A percentile compares a stretch with the other conserved stretches of the same genome.
These are phyloP conservation scores for Hucho hucho DNA, from an alignment of 2,113 vertebrate genomes.

Conservation along the genomic window DNA sequence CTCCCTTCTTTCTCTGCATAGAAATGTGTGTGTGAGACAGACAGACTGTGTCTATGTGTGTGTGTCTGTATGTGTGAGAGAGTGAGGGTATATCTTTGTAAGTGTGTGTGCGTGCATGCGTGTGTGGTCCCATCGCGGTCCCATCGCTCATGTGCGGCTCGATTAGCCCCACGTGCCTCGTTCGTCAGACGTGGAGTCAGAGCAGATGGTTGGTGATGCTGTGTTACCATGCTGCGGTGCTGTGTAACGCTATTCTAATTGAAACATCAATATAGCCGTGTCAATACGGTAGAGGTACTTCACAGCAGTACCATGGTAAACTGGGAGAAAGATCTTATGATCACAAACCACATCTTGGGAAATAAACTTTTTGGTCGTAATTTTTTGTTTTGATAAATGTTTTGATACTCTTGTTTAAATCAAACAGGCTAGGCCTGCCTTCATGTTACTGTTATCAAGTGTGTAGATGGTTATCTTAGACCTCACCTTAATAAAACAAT, in stretches of 20 bases:
- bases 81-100: slow-evolving; percentile 25
- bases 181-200: slow-evolving; percentile 72
- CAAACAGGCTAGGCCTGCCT: neutral
- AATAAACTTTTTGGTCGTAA: neutral
- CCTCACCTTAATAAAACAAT: neutral
- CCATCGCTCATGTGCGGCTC: slow-evolving; percentile 76
- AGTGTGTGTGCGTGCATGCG: slow-evolving; percentile 19
- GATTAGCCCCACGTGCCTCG: slow-evolving; percentile 77
- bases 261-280: slow-evolving; percentile 77
- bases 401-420: neutral
- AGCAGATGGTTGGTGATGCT: slow-evolving; percentile 77
- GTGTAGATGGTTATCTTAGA: neutral
- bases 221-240: slow-evolving; percentile 70
- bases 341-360: neutral
- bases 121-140: slow-evolving; percentile 36
- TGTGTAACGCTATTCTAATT: slow-evolving; percentile 76
- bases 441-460: neutral
- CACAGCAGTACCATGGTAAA: slow-evolving; percentile 25
- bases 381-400: neutral
- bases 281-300: slow-evolving; percentile 63
- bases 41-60: slow-evolving; percentile 11
- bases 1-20: slow-evolving; percentile 51
- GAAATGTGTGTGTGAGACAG: slow-evolving; percentile 55
- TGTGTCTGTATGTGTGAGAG: slow-evolving; percentile 16
- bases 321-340: slow-evolving; percentile 19